Base-by-base conservation (phyloP, 2,797 vertebrate species). In the Paedocypris micromegethes region DNA sequence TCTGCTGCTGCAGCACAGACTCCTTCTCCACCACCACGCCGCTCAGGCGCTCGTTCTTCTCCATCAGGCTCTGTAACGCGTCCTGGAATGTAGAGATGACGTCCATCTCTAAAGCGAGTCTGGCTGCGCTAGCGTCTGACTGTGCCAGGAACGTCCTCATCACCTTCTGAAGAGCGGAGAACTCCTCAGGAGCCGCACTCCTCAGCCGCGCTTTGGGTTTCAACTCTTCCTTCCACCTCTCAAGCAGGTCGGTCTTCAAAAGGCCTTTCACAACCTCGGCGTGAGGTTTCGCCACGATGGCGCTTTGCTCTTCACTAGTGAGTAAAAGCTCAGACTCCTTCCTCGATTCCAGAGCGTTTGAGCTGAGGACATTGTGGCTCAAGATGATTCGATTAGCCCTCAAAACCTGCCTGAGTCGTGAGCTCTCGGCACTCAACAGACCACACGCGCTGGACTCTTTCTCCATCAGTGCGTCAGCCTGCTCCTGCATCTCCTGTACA, bases 401-500 rank as follows among this genome's bases (percentile, higher is more conserved):
- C 84, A 23, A 23, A 23, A 23, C 23, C 23, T 78, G 79, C 58
- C 53, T 48, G 2, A 81, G 51, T 75, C 90, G 23, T 23, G 23
- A 23, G 85, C 0, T 80, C 80, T 72, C 51, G 48, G 23, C 23
- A 23, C 23, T 23, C 9, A 88, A 75, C 0, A 72, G 72, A 9
- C 65, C n/a, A 37, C 83, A 82, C 9, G 91, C 83, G 53, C 81
- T 75, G 2, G 71, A 77, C 61, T 83, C 90, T 80, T 92, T 87
- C 67, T 88, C 86, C 3, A 92, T 37, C 72, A 69, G 42, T 0
- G 53, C 53, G 5, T 87, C 90, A 6, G 86, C 81, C 77, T 93
- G 88, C n/a, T 92, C 87, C 78, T 92, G 87, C 5, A 93, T 83
- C 62, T 86, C 73, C 0, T 83, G 74, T 0, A 88, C 59, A 0